A percentile compares a stretch with the other conserved stretches of the same genome.
Conservation (phyloP, 2,113 vertebrate genomes). For the Hystrix cristata region DNA sequence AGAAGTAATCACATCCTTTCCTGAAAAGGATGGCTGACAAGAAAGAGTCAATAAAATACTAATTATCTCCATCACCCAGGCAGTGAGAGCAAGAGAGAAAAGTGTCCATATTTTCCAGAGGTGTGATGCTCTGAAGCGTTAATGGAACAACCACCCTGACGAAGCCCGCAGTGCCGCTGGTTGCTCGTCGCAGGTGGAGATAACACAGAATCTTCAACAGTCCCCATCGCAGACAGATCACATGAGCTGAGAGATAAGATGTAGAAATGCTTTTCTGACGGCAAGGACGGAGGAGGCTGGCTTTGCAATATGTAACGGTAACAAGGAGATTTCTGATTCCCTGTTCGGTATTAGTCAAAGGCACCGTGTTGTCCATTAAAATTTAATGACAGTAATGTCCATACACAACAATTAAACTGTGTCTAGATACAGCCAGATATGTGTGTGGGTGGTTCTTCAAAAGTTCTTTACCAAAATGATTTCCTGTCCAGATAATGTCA, state of each 20-base stretch:
- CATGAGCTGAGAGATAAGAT: not conserved
- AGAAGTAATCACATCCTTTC: constrained; percentile 68
- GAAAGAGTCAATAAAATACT: constrained; percentile 28
- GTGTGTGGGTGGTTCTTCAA: not conserved
- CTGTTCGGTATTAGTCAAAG: not conserved
- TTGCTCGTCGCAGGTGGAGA: not conserved
- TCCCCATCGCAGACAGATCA: not conserved
- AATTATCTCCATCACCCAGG: constrained; percentile 66
- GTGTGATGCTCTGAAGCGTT: not conserved
- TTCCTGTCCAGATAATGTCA: constrained; percentile 19
- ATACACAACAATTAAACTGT: constrained; percentile 26
- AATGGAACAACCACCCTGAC: not conserved
- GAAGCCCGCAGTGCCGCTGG: not conserved
- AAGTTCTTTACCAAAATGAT: constrained; percentile 27
- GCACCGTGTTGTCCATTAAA: constrained; percentile 42
- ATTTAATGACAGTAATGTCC: constrained; percentile 24
- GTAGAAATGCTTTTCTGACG: not conserved
- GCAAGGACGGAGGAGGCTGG: not conserved
- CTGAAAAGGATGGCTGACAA: constrained; percentile 71
- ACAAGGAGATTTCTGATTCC: constrained; percentile 26
- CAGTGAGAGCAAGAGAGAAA: not conserved
- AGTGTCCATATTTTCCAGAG: not conserved
- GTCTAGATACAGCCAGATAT: not conserved
- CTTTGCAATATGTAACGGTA: not conserved
- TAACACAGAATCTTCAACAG: not conserved